Percentiles rank a stretch among this genome's conserved stretches.
phyloP scores from a whole-genome alignment of 2,113 vertebrate genomes.

The Phyllostomus discolor region DNA sequence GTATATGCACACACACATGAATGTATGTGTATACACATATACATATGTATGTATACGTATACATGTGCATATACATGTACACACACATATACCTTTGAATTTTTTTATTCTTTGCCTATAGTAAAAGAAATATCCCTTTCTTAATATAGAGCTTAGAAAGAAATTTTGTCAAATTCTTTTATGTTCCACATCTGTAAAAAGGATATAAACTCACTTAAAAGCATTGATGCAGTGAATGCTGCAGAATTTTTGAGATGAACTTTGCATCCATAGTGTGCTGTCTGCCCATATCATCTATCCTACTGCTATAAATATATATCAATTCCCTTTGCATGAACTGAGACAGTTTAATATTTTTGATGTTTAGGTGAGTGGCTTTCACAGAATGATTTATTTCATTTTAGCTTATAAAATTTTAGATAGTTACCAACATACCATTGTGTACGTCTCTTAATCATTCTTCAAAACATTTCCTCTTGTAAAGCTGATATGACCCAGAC shows the following conservation, averaged over 20 bases:
- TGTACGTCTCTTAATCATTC: not conserved
- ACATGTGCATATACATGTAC: too few species aligned
- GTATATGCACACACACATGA: too few species aligned
- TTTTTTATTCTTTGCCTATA: conserved; percentile 19
- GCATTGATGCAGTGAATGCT: not conserved
- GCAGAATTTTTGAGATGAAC: conserved; percentile 16
- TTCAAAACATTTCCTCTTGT: not conserved
- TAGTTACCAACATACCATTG: not conserved
- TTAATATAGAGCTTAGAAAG: conserved; percentile 14
- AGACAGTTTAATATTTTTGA: conserved; percentile 30
- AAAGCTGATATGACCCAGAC: not conserved
- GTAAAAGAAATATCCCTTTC: conserved; percentile 8
- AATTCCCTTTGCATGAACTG: not conserved
- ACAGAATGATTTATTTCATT: conserved; percentile 36
- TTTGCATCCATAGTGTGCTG: not conserved
- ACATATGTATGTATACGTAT: too few species aligned
- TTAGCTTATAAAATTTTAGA: conserved; percentile 18
- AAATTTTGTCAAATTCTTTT: conserved; percentile 42
- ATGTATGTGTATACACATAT: too few species aligned
- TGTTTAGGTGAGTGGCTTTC: conserved; percentile 26
- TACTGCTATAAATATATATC: not conserved
- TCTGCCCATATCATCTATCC: not conserved
- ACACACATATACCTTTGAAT: not conserved
- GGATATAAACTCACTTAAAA: conserved; percentile 2
- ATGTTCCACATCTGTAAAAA: not conserved